Evolutionary conservation across 1,140 invertebrate species (phyloP), one percentile per base, ranked within the genome.

Genomic region (Drosophila pachea): DNA sequence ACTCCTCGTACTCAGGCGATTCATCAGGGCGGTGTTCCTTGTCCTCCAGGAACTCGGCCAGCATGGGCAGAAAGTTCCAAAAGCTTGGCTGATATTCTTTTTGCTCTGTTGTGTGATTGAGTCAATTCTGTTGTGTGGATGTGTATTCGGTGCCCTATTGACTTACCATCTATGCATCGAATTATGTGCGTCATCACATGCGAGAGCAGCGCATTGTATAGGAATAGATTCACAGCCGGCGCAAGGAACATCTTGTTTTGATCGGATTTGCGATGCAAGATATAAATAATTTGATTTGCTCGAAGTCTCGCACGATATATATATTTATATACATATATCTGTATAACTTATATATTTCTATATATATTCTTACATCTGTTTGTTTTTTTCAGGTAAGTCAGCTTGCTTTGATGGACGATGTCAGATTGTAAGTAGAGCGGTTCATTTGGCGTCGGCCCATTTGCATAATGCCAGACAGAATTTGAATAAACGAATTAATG

Each of bases 401-500:
- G 22, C 22, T 3, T 22, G 22, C 22, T 22, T 22, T 22, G 22
- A 22, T 22, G 22, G 3, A 22, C 22, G 22, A 22, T 22, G 49
- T 4, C 45, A 60, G 47, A 33, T 50, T 58, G 73, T 73, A 73
- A 68, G 73, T 75, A 64, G 12, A 50, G 53, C 48, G 38, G 53
- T 55, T 55, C 48, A 66, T 31, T 66, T 50, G 47, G 56, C n/a
- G 16, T 54, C 53, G 60, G 40, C 36, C 48, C 56, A 70, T 74
- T 74, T 60, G 42, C 76, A 76, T 79, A 71, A 86, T 68, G 40
- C n/a, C 48, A 71, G 62, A 54, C 48, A 56, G 16, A 76, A 81
- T 79, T 78, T 76, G 76, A 84, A 86, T 79, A 81, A 81, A 71
- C 50, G 56, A 70, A 86, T 86, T 86, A 84, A 79, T 79, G 65